These are phyloP conservation scores for Antechinus stuartii DNA, from an alignment of 2,113 vertebrate genomes.

Conservation along the genomic window DNA sequence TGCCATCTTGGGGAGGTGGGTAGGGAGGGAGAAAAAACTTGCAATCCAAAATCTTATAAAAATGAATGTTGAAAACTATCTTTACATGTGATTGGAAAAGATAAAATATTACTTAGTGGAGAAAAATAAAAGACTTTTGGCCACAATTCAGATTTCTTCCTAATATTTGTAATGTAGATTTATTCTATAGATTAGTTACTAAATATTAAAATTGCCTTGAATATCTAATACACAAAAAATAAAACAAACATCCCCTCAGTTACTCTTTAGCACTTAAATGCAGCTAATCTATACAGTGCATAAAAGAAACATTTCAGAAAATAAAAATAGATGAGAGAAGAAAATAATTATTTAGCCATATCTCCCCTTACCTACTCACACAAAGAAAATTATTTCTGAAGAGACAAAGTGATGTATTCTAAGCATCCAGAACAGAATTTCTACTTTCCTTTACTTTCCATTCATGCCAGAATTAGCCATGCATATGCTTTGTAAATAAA, in stretches of 20 bases:
- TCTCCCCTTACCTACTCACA: neutral
- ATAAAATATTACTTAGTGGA: too few relatives aligned
- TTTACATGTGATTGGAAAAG: too few relatives aligned
- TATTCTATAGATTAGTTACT: slow-evolving; percentile 46
- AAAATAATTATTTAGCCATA: neutral
- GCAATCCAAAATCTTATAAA: too few relatives aligned
- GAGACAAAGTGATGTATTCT: neutral
- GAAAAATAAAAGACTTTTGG: too few relatives aligned
- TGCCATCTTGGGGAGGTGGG: too few relatives aligned
- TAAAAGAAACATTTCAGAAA: neutral
- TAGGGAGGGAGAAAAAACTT: too few relatives aligned
- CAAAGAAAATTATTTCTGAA: neutral
- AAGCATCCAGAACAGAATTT: neutral
- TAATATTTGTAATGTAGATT: slow-evolving; percentile 36
- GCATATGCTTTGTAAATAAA: too few relatives aligned
- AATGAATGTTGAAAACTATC: too few relatives aligned
- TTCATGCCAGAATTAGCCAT: neutral
- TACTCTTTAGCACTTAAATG: slow-evolving; percentile 49
- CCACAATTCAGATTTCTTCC: slow-evolving; percentile 49
- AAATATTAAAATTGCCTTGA: slow-evolving; percentile 40
- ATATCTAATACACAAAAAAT: slow-evolving; percentile 61
- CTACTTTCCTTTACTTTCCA: neutral
- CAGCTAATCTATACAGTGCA: neutral
- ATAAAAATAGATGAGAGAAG: neutral
- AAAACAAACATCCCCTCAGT: neutral